phyloP scores from a whole-genome alignment of 1,140 invertebrate species.

The Drosophila rufa region DNA sequence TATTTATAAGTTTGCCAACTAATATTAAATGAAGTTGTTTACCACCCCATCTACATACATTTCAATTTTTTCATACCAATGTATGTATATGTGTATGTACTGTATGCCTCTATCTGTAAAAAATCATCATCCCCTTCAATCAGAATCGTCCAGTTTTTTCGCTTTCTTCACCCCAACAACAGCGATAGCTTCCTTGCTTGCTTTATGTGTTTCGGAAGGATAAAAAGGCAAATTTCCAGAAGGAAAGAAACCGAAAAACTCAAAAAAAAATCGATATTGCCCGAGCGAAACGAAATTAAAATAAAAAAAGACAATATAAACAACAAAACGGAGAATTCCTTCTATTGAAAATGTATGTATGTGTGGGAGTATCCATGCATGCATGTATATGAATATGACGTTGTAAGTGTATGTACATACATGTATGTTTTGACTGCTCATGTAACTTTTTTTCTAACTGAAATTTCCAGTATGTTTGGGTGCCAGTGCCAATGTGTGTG shows the following conservation, averaged over 20 bases:
- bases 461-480: not conserved
- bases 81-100: not conserved
- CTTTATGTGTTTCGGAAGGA: conserved; percentile 4
- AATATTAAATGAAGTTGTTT: not conserved
- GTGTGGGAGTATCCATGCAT: not conserved
- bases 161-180: conserved; percentile 14
- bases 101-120: not conserved
- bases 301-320: conserved; percentile 16
- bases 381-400: not conserved
- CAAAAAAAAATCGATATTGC: conserved; percentile 9
- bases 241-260: not conserved
- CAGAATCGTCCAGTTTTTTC: conserved; percentile 5
- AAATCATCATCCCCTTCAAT: conserved; percentile 13
- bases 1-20: not conserved
- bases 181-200: conserved; percentile 4
- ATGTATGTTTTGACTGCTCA: conserved; percentile 18
- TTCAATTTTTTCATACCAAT: not conserved
- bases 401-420: conserved; percentile 18
- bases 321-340: conserved; percentile 2
- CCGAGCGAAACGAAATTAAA: conserved; percentile 10
- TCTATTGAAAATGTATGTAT: conserved; percentile 1
- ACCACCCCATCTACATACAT: not conserved
- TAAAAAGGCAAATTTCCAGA: conserved; percentile 12
- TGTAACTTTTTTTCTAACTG: conserved; percentile 18
- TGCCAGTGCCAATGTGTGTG: conserved; percentile 6